phyloP scores from a whole-genome alignment of 2,113 vertebrate genomes.

The Pseudois nayaur region DNA sequence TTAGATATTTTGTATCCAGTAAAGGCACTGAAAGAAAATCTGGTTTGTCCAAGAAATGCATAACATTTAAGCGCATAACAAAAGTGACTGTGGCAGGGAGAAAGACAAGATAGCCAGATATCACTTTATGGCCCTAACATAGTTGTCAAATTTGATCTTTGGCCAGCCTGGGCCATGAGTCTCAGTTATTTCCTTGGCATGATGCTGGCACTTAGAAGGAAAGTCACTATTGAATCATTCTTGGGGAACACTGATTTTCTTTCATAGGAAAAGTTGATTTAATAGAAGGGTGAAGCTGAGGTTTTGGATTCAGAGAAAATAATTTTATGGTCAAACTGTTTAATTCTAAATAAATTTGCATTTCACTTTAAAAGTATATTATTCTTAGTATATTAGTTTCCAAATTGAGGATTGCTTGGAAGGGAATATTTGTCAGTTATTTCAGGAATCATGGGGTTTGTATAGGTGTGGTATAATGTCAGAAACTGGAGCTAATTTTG shows the following conservation, averaged over 20 bases:
- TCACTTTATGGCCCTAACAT: not conserved
- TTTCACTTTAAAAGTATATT: not conserved
- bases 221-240: not conserved
- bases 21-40: not conserved
- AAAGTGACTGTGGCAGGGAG: not conserved
- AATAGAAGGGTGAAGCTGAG: not conserved
- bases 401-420: not conserved
- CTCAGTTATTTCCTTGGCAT: not conserved
- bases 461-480: not conserved
- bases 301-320: not conserved
- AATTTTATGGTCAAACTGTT: not conserved
- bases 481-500: not conserved
- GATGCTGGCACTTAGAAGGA: not conserved
- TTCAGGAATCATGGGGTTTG: not conserved
- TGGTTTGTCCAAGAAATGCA: not conserved
- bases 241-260: not conserved
- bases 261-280: not conserved
- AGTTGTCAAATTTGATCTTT: not conserved
- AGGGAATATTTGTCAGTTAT: conserved; percentile 2
- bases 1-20: not conserved
- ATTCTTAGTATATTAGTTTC: not conserved
- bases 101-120: not conserved
- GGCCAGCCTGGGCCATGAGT: not conserved
- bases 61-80: not conserved
- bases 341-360: not conserved